Evolutionary conservation across 2,797 vertebrate genomes (phyloP).

Genomic region (Falco biarmicus): DNA sequence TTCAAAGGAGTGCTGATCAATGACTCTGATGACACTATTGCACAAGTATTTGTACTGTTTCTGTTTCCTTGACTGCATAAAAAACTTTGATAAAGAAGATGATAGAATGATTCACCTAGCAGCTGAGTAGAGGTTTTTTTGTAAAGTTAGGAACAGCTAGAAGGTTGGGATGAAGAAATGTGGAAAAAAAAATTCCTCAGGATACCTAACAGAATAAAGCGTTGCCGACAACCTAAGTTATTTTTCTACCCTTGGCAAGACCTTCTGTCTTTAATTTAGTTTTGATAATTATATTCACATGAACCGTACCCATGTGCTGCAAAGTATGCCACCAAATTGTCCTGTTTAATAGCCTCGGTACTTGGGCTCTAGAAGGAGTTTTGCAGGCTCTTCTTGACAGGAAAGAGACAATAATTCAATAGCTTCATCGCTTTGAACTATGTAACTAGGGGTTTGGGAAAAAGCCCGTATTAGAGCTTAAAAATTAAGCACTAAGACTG

Average conservation of each 20-base stretch:
- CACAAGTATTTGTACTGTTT: not conserved
- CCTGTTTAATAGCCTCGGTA: not conserved
- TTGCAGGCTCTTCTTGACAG: not conserved
- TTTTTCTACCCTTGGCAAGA: not conserved
- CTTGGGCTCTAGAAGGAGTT: not conserved
- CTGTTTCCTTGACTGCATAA: not conserved
- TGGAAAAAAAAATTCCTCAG: not conserved
- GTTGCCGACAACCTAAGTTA: not conserved
- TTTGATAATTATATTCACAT: conserved; percentile 1
- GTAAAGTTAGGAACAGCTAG: not conserved
- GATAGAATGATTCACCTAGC: not conserved
- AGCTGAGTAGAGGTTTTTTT: not conserved
- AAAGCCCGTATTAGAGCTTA: not conserved
- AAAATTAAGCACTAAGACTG: not conserved
- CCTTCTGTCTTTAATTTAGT: not conserved
- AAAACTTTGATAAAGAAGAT: not conserved
- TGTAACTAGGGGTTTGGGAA: not conserved
- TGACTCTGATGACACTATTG: rapidly evolving
- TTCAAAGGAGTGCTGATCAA: not conserved
- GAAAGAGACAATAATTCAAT: not conserved
- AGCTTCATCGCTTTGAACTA: not conserved
- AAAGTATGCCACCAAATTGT: not conserved
- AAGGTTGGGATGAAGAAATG: not conserved
- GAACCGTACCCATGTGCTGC: not conserved
- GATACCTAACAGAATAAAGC: not conserved